Conservation (phyloP, 2,888 invertebrate genomes). For the Cistogaster globosa region DNA sequence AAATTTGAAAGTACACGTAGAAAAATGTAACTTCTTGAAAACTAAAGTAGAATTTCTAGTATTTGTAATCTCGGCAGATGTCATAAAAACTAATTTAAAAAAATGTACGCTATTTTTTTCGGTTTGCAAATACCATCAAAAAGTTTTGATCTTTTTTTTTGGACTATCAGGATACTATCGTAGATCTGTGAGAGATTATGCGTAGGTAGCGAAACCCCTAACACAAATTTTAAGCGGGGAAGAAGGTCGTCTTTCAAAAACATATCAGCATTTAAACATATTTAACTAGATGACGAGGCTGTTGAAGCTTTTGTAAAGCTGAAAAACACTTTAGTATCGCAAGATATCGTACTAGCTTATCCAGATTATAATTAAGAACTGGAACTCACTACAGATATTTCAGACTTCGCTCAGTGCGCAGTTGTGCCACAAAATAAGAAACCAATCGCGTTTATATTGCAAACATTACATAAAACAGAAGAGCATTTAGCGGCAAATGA, state of each 20-base stretch:
- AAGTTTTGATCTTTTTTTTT: slow-evolving; percentile 63
- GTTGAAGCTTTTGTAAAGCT: no score
- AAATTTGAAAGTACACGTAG: no score
- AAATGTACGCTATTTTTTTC: slow-evolving; percentile 60
- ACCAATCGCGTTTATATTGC: slow-evolving; percentile 47
- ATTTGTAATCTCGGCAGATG: slow-evolving; percentile 23
- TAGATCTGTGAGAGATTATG: no score
- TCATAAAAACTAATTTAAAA: slow-evolving; percentile 37
- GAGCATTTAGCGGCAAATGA: slow-evolving; percentile 61
- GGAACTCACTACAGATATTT: background rate
- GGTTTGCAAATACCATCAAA: slow-evolving; percentile 51
- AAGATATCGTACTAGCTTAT: no score
- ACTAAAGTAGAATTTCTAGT: slow-evolving; percentile 37
- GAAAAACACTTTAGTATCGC: no score
- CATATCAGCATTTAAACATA: background rate
- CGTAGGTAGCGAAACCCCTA: slow-evolving; percentile 48
- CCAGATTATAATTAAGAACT: slow-evolving; percentile 26
- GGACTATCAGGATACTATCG: slow-evolving; percentile 61
- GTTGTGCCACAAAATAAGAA: slow-evolving; percentile 12
- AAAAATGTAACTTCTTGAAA: no score
- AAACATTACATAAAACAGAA: slow-evolving; percentile 41
- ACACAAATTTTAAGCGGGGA: slow-evolving; percentile 45
- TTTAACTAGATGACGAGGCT: no score
- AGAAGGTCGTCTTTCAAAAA: slow-evolving; percentile 25
- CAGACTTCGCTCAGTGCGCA: background rate